Conservation (phyloP, 2,888 invertebrate species). For the Patella depressa region DNA sequence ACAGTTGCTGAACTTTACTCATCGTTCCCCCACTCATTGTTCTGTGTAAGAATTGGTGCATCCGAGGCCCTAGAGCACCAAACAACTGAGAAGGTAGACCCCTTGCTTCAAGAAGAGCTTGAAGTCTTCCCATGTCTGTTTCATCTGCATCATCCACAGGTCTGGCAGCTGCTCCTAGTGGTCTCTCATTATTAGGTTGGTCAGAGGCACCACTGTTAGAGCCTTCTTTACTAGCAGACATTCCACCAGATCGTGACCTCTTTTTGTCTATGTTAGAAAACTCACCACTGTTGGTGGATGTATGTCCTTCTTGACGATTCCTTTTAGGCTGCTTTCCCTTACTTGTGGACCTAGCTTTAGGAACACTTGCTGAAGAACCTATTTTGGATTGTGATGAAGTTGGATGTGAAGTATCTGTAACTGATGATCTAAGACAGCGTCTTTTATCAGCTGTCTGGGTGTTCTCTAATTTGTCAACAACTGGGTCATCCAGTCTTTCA, state of each 20-base stretch:
- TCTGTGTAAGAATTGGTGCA: slow-evolving; percentile 95
- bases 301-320: slow-evolving; percentile 26
- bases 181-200: slow-evolving; percentile 29
- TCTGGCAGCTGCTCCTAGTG: slow-evolving; percentile 32
- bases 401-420: neutral
- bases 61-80: slow-evolving; percentile 93
- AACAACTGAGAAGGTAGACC: slow-evolving; percentile 97
- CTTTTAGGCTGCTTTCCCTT: slow-evolving; percentile 29
- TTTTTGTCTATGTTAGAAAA: slow-evolving; percentile 29
- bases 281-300: slow-evolving; percentile 29
- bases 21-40: slow-evolving; percentile 89
- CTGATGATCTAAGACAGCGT: neutral
- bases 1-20: slow-evolving; percentile 91
- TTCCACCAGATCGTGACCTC: slow-evolving; percentile 37
- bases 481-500: neutral
- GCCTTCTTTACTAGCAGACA: slow-evolving; percentile 50
- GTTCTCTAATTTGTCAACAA: neutral
- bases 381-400: slow-evolving; percentile 6
- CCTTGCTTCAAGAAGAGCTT: slow-evolving; percentile 92
- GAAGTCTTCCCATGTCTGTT: slow-evolving; percentile 94
- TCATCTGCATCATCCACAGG: slow-evolving; percentile 78
- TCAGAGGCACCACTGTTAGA: slow-evolving; percentile 34
- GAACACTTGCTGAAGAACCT: slow-evolving; percentile 60
- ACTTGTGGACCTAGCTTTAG: slow-evolving; percentile 48
- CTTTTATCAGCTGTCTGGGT: neutral